Evolutionary conservation across 2,888 invertebrate species (phyloP), one percentile per base, ranked within the genome.

Genomic region (Melieria omissa): DNA sequence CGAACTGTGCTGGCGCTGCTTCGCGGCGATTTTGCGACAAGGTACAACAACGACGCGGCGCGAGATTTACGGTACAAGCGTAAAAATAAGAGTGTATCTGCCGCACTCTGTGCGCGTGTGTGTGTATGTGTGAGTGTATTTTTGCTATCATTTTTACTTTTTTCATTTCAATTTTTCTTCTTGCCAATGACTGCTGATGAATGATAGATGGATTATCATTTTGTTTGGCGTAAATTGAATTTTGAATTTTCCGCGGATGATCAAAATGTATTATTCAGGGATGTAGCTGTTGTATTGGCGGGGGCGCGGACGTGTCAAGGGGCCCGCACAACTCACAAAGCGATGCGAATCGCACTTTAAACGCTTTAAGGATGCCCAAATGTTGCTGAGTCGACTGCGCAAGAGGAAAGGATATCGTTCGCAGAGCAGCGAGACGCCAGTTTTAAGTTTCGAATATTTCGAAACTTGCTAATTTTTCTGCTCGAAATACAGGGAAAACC

Each of bases 131-230:
- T 63, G 29, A 7, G 10, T 5, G n/a, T 69, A 47, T 63, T 60
- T 55, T 45, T 69, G 41, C 63, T 29, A 47, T 45, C 46, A 29
- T 67, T 70, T 64, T 45, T 47, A 16, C n/a, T 14, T 57, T 66
- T 49, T 61, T 61, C 16, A n/a, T 61, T 52, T 60, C 16, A 46
- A 57, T 55, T 70, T 47, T 42, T 42, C 45, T 67, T 49, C 41
- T 67, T 67, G 66, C 67, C 67, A 72, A 72, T 67, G 71, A 52
- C 73, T 71, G 70, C 70, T 62, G 73, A 68, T 73, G 73, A 72
- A 71, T 74, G 73, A 78, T 77, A 75, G 75, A 78, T 77, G 76
- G 77, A 77, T 78, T 78, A 77, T 76, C 73, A 74, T 71, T 76
- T 77, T 76, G 73, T 77, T 76, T 76, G 74, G 74, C 76, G 75